phyloP scores from a whole-genome alignment of 2,888 invertebrate genomes.

The Synergus itoensis region DNA sequence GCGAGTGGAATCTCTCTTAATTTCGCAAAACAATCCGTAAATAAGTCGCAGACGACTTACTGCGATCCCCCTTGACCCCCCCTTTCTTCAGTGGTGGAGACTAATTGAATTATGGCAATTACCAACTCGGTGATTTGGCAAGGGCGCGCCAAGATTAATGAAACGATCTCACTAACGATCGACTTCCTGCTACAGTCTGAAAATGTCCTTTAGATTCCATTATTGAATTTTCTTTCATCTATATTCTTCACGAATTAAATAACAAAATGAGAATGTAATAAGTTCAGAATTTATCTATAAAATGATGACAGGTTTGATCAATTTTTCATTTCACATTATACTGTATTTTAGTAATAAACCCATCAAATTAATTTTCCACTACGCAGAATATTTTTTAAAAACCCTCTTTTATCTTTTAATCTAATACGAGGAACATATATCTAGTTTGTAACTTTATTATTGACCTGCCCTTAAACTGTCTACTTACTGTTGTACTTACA shows the following conservation, averaged over 20 bases:
- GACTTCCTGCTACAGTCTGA: slow-evolving; percentile 57
- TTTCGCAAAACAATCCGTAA: slow-evolving; percentile 69
- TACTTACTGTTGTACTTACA: neutral
- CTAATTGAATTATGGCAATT: slow-evolving; percentile 76
- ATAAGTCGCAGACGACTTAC: slow-evolving; percentile 62
- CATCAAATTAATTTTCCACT: neutral
- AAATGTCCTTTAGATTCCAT: slow-evolving; percentile 56
- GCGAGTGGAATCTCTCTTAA: slow-evolving; percentile 64
- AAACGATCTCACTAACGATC: slow-evolving; percentile 69
- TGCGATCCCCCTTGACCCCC: slow-evolving; percentile 46
- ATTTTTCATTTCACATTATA: no score
- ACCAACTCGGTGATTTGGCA: slow-evolving; percentile 70
- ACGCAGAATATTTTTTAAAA: no score
- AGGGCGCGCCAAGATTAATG: slow-evolving; percentile 73
- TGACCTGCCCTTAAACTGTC: neutral
- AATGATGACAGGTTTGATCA: no score
- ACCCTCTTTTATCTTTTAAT: no score
- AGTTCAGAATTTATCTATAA: no score
- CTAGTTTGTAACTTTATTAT: neutral
- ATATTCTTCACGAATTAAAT: slow-evolving; percentile 12
- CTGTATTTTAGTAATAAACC: neutral
- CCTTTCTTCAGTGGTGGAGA: slow-evolving; percentile 53
- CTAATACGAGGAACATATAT: neutral
- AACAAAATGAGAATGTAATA: no score
- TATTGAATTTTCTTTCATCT: slow-evolving; percentile 47